Conservation (phyloP, 1,140 invertebrate species). For the Stegodyphus dumicola region DNA sequence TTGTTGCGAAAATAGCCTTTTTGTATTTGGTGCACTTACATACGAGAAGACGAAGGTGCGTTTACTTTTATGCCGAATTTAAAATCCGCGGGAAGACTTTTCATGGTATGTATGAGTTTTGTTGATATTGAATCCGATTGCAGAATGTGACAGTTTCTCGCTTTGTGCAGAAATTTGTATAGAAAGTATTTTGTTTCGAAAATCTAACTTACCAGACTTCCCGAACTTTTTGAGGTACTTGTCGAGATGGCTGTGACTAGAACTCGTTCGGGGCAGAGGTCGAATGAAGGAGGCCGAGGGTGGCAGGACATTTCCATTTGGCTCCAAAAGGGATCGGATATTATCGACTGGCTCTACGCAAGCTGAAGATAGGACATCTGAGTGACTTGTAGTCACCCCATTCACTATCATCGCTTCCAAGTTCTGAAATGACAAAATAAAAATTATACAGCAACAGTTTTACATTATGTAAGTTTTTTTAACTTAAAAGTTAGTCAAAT, state of each 20-base stretch:
- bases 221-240: slow-evolving; percentile 59
- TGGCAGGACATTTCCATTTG: slow-evolving; percentile 57
- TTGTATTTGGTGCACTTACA: no score
- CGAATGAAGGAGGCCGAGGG: slow-evolving; percentile 47
- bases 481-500: no score
- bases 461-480: neutral
- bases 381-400: slow-evolving; percentile 37
- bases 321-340: slow-evolving; percentile 45
- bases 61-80: no score
- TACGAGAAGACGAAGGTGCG: no score
- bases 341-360: slow-evolving; percentile 49
- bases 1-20: no score
- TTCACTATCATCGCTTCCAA: slow-evolving; percentile 42
- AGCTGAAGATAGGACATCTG: slow-evolving; percentile 22
- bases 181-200: no score
- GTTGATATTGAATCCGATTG: no score
- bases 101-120: no score
- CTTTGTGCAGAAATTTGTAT: no score
- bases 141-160: no score
- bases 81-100: no score
- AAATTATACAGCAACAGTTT: neutral
- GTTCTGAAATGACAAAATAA: slow-evolving; percentile 26
- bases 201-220: slow-evolving; percentile 35
- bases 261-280: slow-evolving; percentile 53
- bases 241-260: slow-evolving; percentile 57